Conservation (phyloP, 2,888 invertebrate species). For the Balanococcus diminutus region DNA sequence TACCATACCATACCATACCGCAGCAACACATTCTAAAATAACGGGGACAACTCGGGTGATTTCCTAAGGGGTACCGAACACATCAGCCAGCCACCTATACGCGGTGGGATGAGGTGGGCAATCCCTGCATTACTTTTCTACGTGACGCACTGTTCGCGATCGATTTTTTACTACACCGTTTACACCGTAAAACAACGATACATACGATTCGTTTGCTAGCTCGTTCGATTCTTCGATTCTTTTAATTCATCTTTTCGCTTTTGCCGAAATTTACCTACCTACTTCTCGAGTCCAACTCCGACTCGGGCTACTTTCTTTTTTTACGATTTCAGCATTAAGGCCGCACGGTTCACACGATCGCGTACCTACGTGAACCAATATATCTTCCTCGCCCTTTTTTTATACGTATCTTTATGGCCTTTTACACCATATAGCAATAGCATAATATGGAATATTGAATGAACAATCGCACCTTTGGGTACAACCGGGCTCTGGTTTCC, state of each 20-base stretch:
- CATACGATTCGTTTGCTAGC: slow-evolving; percentile 9
- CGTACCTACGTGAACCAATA: no score
- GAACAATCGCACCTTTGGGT: background rate
- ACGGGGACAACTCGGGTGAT: slow-evolving; percentile 45
- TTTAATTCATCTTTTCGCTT: slow-evolving; percentile 50
- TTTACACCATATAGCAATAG: no score
- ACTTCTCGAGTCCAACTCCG: no score
- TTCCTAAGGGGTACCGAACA: slow-evolving; percentile 48
- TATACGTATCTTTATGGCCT: background rate
- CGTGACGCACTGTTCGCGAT: slow-evolving; percentile 47
- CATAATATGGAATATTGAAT: background rate
- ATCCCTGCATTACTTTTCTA: slow-evolving; percentile 49
- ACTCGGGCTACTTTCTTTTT: background rate
- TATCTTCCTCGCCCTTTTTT: background rate
- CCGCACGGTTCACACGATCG: no score
- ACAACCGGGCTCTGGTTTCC: background rate
- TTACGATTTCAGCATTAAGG: background rate
- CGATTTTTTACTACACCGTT: slow-evolving; percentile 44
- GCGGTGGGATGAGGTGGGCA: background rate
- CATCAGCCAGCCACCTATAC: background rate
- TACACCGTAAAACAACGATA: background rate
- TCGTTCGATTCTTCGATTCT: slow-evolving; percentile 44
- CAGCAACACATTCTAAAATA: slow-evolving; percentile 36
- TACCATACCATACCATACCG: background rate
- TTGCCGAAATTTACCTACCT: background rate